A percentile compares a stretch with the other conserved stretches of the same genome.
phyloP scores from a whole-genome alignment of 92 coral and sea anemone species.

The Actinostola sp. region DNA sequence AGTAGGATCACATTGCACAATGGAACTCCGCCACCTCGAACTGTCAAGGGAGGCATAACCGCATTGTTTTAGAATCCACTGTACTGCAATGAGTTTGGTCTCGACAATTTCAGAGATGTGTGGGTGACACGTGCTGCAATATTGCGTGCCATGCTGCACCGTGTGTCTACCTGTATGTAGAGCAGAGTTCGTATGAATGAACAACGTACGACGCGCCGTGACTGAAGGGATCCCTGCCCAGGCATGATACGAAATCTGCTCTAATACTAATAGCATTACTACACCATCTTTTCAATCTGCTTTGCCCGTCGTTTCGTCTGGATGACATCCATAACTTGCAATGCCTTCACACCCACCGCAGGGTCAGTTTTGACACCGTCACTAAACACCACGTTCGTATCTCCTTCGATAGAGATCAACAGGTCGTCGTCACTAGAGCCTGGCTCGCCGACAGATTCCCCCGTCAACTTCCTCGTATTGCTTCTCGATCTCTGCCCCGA shows the following conservation, averaged over 20 bases:
- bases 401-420: slow-evolving; percentile 16
- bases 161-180: too few relatives aligned
- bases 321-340: slow-evolving; percentile 46
- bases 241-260: too few relatives aligned
- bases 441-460: not conserved
- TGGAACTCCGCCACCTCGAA: too few relatives aligned
- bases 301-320: slow-evolving; percentile 27
- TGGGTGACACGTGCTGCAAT: too few relatives aligned
- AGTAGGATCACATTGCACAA: too few relatives aligned
- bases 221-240: not conserved
- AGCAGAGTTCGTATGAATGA: too few relatives aligned
- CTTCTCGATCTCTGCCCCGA: slow-evolving; percentile 11
- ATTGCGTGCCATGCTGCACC: too few relatives aligned
- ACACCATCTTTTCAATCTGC: slow-evolving; percentile 24
- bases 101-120: too few relatives aligned
- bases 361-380: slow-evolving; percentile 5
- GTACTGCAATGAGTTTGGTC: too few relatives aligned
- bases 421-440: slow-evolving; percentile 4
- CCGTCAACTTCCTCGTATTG: slow-evolving; percentile 8
- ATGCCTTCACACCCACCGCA: slow-evolving; percentile 17
- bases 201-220: not conserved
- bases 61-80: too few relatives aligned
- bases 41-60: too few relatives aligned
- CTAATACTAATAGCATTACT: too few relatives aligned
- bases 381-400: not conserved